These are phyloP conservation scores for Neuroterus valhalla DNA, from an alignment of 1,140 invertebrate genomes.

Conservation along the genomic window DNA sequence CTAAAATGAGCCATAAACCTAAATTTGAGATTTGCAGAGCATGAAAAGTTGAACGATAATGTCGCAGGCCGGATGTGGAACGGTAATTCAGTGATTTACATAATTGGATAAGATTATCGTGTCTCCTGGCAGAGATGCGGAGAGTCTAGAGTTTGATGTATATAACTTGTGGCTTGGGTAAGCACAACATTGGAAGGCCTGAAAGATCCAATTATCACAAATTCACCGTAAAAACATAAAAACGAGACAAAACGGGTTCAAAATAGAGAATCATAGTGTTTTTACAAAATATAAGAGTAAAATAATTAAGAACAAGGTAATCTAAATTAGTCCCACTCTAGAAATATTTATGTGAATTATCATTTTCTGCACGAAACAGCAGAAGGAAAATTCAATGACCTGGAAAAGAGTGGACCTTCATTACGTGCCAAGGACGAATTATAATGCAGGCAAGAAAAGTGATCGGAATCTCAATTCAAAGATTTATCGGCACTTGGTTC, in stretches of 20 bases:
- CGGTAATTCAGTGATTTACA: slow-evolving; percentile 61
- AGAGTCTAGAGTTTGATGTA: slow-evolving; percentile 5
- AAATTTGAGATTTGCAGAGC: slow-evolving; percentile 40
- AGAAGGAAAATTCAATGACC: slow-evolving; percentile 11
- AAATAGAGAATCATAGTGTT: no score
- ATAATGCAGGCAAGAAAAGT: neutral
- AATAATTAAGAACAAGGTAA: neutral
- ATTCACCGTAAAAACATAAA: neutral
- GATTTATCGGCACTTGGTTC: neutral
- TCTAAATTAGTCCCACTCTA: neutral
- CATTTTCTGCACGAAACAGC: neutral
- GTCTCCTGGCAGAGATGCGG: slow-evolving; percentile 11
- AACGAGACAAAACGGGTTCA: no score
- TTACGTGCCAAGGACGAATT: neutral
- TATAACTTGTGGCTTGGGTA: slow-evolving; percentile 17
- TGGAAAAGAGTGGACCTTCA: neutral
- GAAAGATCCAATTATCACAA: slow-evolving; percentile 4
- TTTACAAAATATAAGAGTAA: neutral
- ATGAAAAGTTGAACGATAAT: slow-evolving; percentile 51
- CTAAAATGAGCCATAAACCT: slow-evolving; percentile 17
- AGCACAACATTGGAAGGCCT: slow-evolving; percentile 1
- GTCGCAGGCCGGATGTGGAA: slow-evolving; percentile 56
- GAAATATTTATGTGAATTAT: neutral
- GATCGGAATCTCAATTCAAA: neutral
- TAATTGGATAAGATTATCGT: slow-evolving; percentile 58